Conservation (phyloP, 2,888 invertebrate species). For the Miltochrista miniata region DNA sequence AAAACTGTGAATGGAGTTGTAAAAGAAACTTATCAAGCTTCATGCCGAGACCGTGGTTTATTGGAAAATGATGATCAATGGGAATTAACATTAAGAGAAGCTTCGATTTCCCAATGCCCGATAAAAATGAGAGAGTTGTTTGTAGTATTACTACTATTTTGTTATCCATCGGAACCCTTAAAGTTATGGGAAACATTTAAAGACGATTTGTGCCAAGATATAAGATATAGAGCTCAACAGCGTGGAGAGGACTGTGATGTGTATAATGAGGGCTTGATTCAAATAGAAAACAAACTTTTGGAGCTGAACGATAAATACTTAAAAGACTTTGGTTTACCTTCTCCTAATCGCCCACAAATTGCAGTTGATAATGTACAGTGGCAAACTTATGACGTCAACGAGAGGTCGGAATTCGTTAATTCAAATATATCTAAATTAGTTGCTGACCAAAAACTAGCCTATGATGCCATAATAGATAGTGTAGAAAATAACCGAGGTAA, state of each 20-base stretch:
- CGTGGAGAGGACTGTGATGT: constrained; percentile 5
- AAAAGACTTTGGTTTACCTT: constrained; percentile 7
- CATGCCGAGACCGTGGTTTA: constrained; percentile 19
- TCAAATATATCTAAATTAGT: constrained; percentile 23
- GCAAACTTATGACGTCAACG: constrained; percentile 16
- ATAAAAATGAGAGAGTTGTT: constrained; percentile 19
- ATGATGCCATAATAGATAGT: constrained; percentile 19
- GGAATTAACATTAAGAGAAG: constrained; percentile 10
- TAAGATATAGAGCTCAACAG: constrained; percentile 19
- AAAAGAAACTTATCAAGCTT: no score
- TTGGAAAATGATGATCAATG: constrained; percentile 18
- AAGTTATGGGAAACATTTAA: constrained; percentile 23
- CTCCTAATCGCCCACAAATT: constrained; percentile 13
- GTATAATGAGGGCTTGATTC: no score
- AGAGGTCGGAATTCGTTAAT: constrained; percentile 15
- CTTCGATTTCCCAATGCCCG: constrained; percentile 1
- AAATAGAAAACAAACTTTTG: no score
- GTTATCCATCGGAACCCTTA: constrained; percentile 22
- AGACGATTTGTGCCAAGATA: no score
- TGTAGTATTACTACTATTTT: constrained; percentile 22
- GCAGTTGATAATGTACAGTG: constrained; percentile 18
- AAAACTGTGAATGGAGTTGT: no score
- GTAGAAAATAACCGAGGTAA: constrained; percentile 13
- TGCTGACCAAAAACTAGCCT: constrained; percentile 16
- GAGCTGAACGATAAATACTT: constrained; percentile 6